Base-by-base conservation (phyloP, 2,888 invertebrate species). In the Germaria angustata region DNA sequence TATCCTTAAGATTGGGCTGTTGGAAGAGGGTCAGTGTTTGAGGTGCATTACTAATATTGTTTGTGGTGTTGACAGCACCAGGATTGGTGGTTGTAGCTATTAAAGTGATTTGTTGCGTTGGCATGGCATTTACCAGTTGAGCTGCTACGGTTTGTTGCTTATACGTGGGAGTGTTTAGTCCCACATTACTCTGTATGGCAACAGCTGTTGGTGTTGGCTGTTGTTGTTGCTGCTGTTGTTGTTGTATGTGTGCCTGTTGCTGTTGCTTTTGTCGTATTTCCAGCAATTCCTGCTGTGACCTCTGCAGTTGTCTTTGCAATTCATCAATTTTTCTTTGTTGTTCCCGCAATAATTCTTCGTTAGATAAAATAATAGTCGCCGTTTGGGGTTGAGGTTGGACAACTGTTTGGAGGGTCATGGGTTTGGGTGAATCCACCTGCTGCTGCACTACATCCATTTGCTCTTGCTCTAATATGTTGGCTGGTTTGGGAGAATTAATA, bases 281-380 rank as follows among this genome's bases (percentile, higher is more conserved):
- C 87, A 95, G 95, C 84, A 96, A 89, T 88, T 96, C 95, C 86
- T 95, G 93, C 81, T 96, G 95, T 1, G 95, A 96, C 84, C 95
- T 94, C 80, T 95, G 95, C 85, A 96, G 89, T 87, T 96, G 96
- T 2, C 96, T 92, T 89, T 97, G 96, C 55, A 98, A 92, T 87
- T 97, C 96, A 87, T 97, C 96, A 86, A 98, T 98, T 90, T 96
- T 95, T 69, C 96, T 94, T 87, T 95, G 95, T 89, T 98, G 97
- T 87, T 96, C 96, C 81, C 94, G 93, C 68, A 97, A 94, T 80
- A 96, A 94, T 86, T 96, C 96, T 87, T 96, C 95, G 80, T 93
- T 93, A 24, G 88, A 87, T 3, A 90, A 85, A 87, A 91, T 84
- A 85, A 92, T 89, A 2, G 90, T 90, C n/a, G 90, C 90, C 15